phyloP scores from a whole-genome alignment of 2,888 invertebrate species.

The Seladonia tumulorum region DNA sequence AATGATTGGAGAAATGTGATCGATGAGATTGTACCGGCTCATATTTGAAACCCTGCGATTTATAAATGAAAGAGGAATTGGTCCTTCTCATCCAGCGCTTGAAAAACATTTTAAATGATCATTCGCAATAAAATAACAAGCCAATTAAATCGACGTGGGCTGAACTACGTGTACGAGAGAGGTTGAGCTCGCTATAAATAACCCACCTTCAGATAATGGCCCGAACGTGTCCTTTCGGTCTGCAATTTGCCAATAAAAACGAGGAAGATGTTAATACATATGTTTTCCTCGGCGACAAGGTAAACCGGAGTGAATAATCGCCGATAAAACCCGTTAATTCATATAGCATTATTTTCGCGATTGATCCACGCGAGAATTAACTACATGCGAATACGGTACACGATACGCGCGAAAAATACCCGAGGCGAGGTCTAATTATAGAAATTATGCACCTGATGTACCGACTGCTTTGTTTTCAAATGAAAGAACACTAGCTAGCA shows the following conservation, averaged over 20 bases:
- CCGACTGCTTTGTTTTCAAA: not conserved
- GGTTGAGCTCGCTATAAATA: not conserved
- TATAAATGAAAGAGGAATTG: not conserved
- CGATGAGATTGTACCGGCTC: not conserved
- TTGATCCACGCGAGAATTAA: not conserved
- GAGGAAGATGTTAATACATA: not conserved
- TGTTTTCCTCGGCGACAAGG: not conserved
- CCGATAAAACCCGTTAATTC: not conserved
- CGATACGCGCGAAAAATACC: not conserved
- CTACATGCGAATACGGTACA: not conserved
- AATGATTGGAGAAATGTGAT: too few relatives aligned
- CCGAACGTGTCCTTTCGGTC: not conserved
- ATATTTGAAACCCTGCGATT: not conserved
- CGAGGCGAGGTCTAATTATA: slow-evolving; percentile 3
- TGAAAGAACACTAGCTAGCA: not conserved
- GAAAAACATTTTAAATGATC: not conserved
- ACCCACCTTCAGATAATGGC: not conserved
- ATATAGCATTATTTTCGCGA: not conserved
- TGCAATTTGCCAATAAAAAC: not conserved
- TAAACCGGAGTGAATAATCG: not conserved
- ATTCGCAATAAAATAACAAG: not conserved
- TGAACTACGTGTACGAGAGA: not conserved
- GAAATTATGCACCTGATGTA: not conserved
- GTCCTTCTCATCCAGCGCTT: not conserved
- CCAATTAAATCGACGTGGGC: not conserved